Base-by-base conservation (phyloP, 1,140 invertebrate species). In the Bombyx mandarina region DNA sequence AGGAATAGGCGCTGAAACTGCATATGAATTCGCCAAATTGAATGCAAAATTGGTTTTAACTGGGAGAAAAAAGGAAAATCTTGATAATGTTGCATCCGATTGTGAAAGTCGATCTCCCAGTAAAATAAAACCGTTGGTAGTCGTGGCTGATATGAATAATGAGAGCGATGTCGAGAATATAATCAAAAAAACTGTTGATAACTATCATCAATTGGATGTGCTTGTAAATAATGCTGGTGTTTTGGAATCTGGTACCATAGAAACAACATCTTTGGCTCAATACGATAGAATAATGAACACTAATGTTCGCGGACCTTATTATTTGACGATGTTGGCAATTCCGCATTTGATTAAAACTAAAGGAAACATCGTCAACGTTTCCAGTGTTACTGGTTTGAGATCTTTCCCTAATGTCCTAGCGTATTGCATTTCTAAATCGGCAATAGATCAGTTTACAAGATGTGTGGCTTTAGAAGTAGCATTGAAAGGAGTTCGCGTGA, bases 381-480 rank as follows among this genome's bases (percentile, higher is more conserved):
- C 96, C 2, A 98, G 96, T 79, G 94, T 98, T 0, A 93, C 91
- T 74, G 96, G 96, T 22, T 87, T 96, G 5, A 83, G 96, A 74
- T 91, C 95, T 1, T 95, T 95, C 73, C 91, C 93, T 44, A 91
- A 91, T 53, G 90, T 94, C 4, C 78, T 95, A 45, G 92, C 95
- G 0, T 98, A 98, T 73, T 94, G 93, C 68, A 92, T 97, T 74
- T 97, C 95, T n/a, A 98, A 98, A 88, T 89, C 95, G 45, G 94
- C 96, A 2, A 81, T 98, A 0, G 96, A 98, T 86, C 97, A 98
- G 75, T 91, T 98, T 51, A 98, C 96, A 0, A 90, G 93, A 67
- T 96, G 94, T 70, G 88, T 91, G 7, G 93, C 94, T 9, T 89
- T 97, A 63, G 95, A 97, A 78, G 80, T 97, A 18, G 95, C 93